Evolutionary conservation across 2,113 vertebrate genomes (phyloP).

Genomic region (Corvus hawaiiensis): DNA sequence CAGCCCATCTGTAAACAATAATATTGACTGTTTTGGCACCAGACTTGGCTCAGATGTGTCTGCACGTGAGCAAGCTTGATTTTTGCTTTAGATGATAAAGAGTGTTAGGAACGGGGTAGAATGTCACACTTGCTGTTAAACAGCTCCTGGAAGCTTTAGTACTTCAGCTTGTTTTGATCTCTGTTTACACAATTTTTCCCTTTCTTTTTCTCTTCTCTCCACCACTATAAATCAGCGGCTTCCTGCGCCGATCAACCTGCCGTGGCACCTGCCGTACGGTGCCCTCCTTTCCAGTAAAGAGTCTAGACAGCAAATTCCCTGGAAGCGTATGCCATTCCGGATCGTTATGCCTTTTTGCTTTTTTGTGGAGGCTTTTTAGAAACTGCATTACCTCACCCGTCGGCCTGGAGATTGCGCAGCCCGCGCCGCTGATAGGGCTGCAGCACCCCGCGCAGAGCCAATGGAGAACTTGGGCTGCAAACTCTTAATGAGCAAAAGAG

Average conservation of each 20-base stretch:
- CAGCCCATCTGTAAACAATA: not conserved
- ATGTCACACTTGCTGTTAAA: conserved; percentile 3
- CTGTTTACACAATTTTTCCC: not conserved
- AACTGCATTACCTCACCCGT: conserved; percentile 55
- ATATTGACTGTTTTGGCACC: not conserved
- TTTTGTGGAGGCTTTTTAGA: conserved; percentile 39
- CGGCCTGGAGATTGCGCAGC: conserved; percentile 49
- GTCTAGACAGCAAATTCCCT: conserved; percentile 60
- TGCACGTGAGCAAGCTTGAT: not conserved
- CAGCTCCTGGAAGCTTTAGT: not conserved
- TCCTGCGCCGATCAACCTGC: not conserved
- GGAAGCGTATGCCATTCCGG: not conserved
- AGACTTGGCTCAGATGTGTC: not conserved
- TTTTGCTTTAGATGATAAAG: not conserved
- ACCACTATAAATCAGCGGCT: not conserved
- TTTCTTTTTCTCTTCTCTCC: not conserved
- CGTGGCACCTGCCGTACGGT: not conserved
- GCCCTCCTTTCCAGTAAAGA: conserved; percentile 55
- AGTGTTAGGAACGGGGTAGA: not conserved
- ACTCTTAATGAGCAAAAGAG: conserved; percentile 45
- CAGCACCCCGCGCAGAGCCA: not conserved
- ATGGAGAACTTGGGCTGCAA: conserved; percentile 43
- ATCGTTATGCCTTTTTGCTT: conserved; percentile 41
- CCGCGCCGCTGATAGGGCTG: conserved; percentile 37
- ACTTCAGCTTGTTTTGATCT: conserved; percentile 22